phyloP scores from a whole-genome alignment of 1,140 invertebrate species.

The Aphis craccivora region DNA sequence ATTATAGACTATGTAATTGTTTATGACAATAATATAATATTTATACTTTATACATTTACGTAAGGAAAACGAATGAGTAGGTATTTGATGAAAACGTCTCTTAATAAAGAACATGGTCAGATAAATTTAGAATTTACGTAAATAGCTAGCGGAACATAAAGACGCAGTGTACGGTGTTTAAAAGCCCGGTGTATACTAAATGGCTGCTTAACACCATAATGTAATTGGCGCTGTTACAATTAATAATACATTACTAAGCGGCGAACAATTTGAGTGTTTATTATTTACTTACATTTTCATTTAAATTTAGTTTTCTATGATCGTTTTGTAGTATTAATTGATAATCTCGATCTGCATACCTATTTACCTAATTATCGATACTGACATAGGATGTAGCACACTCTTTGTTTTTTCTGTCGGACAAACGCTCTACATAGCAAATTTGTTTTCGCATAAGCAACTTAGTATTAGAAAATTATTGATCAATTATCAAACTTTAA shows the following conservation, averaged over 20 bases:
- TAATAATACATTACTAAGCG: slow-evolving; percentile 41
- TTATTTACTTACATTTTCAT: slow-evolving; percentile 4
- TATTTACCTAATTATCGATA: not conserved
- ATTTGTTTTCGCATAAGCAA: too few species aligned
- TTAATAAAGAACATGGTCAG: slow-evolving; percentile 43
- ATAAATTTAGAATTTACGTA: slow-evolving; percentile 55
- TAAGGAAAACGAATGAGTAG: not conserved
- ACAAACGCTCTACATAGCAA: not conserved
- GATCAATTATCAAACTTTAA: too few species aligned
- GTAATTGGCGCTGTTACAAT: slow-evolving; percentile 46
- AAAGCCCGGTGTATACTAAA: slow-evolving; percentile 45
- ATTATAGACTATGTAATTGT: not conserved
- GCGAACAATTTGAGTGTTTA: slow-evolving; percentile 24
- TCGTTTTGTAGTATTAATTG: not conserved
- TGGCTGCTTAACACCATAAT: slow-evolving; percentile 25
- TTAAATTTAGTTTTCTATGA: not conserved
- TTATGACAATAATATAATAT: slow-evolving; percentile 18
- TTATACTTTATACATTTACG: not conserved
- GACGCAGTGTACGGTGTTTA: slow-evolving; percentile 45
- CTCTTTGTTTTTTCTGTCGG: not conserved
- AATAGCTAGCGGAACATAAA: slow-evolving; percentile 50
- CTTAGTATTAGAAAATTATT: too few species aligned
- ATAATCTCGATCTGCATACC: not conserved
- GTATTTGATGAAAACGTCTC: not conserved
- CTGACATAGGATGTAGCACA: not conserved